Conservation (phyloP, 2,888 invertebrate species). For the Oxytorus armatus region DNA sequence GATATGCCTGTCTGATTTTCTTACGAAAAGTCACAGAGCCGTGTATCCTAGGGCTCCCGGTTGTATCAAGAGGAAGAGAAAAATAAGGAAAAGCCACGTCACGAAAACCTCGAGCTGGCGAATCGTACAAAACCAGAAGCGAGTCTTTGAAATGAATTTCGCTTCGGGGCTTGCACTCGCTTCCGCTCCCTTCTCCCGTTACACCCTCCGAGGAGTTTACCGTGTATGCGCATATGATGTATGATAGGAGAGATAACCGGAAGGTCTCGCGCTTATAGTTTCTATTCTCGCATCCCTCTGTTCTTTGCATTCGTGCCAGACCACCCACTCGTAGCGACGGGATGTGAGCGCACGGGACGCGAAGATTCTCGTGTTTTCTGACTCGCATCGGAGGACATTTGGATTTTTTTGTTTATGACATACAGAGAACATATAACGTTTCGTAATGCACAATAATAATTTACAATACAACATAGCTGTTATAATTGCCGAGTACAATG, state of each 20-base stretch:
- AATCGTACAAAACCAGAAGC: conserved; percentile 43
- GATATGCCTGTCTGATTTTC: conserved; percentile 63
- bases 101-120: conserved; percentile 42
- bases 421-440: too few relatives aligned
- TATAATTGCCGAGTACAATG: too few relatives aligned
- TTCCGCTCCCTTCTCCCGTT: conserved; percentile 37
- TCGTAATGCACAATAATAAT: too few relatives aligned
- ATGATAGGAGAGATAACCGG: conserved; percentile 7
- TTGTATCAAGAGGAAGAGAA: conserved; percentile 12
- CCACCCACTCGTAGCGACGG: conserved; percentile 2
- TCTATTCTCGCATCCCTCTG: conserved; percentile 38
- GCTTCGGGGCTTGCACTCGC: conserved; percentile 72
- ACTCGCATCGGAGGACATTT: neutral
- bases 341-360: conserved; percentile 36
- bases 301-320: conserved; percentile 14
- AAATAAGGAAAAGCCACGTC: conserved; percentile 40
- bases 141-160: conserved; percentile 73
- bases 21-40: conserved; percentile 65
- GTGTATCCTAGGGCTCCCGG: conserved; percentile 32
- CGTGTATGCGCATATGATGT: conserved; percentile 20
- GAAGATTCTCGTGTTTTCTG: conserved; percentile 22
- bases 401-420: too few relatives aligned
- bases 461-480: too few relatives aligned
- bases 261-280: conserved; percentile 46
- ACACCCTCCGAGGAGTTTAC: conserved; percentile 26